Percentiles rank a stretch among this genome's conserved stretches.
These are phyloP conservation scores for Chaunax sp. DNA, from an alignment of 2,797 vertebrate species.

Conservation along the genomic window DNA sequence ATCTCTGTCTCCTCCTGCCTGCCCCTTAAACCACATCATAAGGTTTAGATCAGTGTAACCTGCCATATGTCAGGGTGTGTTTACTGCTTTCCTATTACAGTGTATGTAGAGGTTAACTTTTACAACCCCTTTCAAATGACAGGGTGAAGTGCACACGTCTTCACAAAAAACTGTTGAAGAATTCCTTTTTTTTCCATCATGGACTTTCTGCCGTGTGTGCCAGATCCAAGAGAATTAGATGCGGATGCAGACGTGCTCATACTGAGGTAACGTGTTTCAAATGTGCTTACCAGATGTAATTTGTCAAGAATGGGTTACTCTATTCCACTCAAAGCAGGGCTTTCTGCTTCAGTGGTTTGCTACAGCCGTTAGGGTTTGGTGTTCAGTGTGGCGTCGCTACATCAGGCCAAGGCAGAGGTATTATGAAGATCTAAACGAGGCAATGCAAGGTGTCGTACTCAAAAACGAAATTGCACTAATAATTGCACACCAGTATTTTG, in stretches of 20 bases:
- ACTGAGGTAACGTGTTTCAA: conserved; percentile 69
- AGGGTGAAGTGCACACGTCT: conserved; percentile 68
- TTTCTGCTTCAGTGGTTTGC: conserved; percentile 43
- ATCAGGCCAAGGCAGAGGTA: conserved; percentile 19
- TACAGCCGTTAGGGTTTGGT: conserved; percentile 31
- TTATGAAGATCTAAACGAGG: conserved; percentile 17
- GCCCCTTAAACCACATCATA: conserved; percentile 31
- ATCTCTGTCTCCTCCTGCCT: conserved; percentile 8
- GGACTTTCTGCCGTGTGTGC: conserved; percentile 68
- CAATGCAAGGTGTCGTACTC: conserved; percentile 8
- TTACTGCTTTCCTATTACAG: conserved; percentile 53
- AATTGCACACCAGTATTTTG: neutral
- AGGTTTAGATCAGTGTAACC: conserved; percentile 67
- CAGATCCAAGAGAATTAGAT: conserved; percentile 67
- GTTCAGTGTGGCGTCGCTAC: conserved; percentile 42
- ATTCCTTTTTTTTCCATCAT: conserved; percentile 59
- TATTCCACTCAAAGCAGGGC: conserved; percentile 40
- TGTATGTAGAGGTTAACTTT: conserved; percentile 73
- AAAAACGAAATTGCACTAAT: neutral
- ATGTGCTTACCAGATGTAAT: conserved; percentile 77
- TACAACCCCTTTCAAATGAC: conserved; percentile 66
- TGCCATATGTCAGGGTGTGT: conserved; percentile 66
- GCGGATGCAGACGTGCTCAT: conserved; percentile 69
- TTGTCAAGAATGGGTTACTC: conserved; percentile 67
- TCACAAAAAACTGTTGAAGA: conserved; percentile 76